These are phyloP conservation scores for Tinea semifulvella DNA, from an alignment of 2,888 invertebrate genomes.

Conservation along the genomic window DNA sequence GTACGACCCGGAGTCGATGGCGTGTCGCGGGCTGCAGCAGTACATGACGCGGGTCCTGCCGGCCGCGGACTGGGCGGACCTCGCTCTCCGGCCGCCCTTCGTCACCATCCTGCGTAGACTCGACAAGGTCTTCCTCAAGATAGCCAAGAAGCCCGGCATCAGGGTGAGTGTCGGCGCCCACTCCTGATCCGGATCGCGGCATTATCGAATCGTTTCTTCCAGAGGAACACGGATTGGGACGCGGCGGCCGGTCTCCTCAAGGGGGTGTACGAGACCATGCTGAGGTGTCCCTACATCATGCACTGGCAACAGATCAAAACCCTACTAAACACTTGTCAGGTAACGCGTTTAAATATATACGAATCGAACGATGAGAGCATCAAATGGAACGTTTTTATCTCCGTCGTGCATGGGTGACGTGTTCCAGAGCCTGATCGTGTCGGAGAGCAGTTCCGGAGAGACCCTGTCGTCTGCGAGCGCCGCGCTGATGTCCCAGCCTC, in stretches of 20 bases:
- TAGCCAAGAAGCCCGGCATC: conserved; percentile 94
- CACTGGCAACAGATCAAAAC: conserved; percentile 96
- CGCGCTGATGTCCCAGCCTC: conserved; percentile 89
- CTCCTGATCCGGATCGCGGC: background rate
- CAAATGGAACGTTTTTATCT: no score
- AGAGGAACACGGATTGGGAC: conserved; percentile 97
- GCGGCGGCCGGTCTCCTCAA: conserved; percentile 93
- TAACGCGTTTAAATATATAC: no score
- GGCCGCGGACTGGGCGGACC: conserved; percentile 95
- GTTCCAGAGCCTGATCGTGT: conserved; percentile 78
- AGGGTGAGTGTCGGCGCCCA: conserved; percentile 72
- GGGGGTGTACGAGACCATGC: conserved; percentile 94
- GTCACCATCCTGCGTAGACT: conserved; percentile 90
- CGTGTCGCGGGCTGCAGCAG: conserved; percentile 89
- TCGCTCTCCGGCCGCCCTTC: conserved; percentile 89
- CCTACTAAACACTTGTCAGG: conserved; percentile 86
- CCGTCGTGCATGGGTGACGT: no score
- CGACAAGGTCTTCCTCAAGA: conserved; percentile 97
- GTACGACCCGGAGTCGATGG: conserved; percentile 97
- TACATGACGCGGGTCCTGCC: conserved; percentile 95
- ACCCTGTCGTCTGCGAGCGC: conserved; percentile 85
- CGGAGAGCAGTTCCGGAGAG: conserved; percentile 74
- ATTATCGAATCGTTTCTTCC: conserved; percentile 21
- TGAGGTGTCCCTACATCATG: conserved; percentile 93
- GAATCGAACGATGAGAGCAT: no score